phyloP scores from a whole-genome alignment of 2,888 invertebrate genomes.

The Hyalella azteca region DNA sequence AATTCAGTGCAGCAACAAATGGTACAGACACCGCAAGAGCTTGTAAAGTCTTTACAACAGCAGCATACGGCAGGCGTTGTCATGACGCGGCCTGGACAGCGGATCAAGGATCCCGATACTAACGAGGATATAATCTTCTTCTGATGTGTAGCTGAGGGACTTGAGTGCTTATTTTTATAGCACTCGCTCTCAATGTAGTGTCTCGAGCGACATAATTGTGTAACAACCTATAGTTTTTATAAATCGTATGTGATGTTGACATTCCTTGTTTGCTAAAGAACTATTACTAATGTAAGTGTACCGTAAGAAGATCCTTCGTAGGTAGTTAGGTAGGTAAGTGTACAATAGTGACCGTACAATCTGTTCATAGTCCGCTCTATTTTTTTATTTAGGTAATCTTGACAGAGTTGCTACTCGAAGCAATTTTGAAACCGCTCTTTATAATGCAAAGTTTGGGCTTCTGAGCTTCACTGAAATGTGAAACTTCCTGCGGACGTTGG shows the following conservation, averaged over 20 bases:
- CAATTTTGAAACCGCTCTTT: too few species aligned
- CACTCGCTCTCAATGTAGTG: too few species aligned
- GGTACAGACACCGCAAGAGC: background rate
- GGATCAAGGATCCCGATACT: slow-evolving; percentile 57
- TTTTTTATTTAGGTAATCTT: slow-evolving; percentile 30
- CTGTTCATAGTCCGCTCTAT: slow-evolving; percentile 35
- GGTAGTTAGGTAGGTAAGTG: slow-evolving; percentile 12
- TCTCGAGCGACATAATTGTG: too few species aligned
- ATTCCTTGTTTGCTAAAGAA: slow-evolving; percentile 31
- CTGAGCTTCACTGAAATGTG: too few species aligned
- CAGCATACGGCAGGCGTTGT: slow-evolving; percentile 36
- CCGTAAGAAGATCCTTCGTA: slow-evolving; percentile 15
- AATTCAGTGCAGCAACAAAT: background rate
- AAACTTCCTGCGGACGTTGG: too few species aligned
- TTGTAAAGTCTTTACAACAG: slow-evolving; percentile 17
- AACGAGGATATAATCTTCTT: slow-evolving; percentile 59
- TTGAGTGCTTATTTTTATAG: slow-evolving; percentile 15
- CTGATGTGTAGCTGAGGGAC: slow-evolving; percentile 36
- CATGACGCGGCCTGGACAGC: slow-evolving; percentile 54
- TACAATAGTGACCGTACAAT: slow-evolving; percentile 14
- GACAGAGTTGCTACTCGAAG: too few species aligned
- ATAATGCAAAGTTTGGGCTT: too few species aligned
- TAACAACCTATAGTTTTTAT: slow-evolving; percentile 25
- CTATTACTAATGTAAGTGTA: slow-evolving; percentile 14
- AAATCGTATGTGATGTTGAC: slow-evolving; percentile 27